Evolutionary conservation across 2,888 invertebrate species (phyloP), one percentile per base, ranked within the genome.

Genomic region (Anticlea derivata): DNA sequence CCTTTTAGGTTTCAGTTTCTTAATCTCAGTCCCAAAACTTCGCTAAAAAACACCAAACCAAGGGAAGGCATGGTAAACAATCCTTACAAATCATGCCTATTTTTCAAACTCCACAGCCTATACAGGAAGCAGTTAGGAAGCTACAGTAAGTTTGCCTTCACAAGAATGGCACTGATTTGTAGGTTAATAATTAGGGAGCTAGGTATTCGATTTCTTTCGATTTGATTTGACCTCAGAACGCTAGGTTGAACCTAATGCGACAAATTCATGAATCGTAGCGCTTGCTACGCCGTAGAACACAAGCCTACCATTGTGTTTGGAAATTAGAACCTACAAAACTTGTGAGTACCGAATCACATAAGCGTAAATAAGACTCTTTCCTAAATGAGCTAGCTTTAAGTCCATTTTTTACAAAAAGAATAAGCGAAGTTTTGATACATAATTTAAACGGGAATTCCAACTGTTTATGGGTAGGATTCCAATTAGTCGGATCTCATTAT

Each of bases 401-500:
- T n/a, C n/a, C n/a, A n/a, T n/a, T n/a, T n/a, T n/a, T 17, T 17
- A 37, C 26, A 40, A 55, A 57, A 50, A 40, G 49, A 50, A 43
- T 50, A 53, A 13, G 29, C 44, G 44, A 51, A 58, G 43, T 50
- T 58, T n/a, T 33, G 23, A 5, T 31, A 29, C 49, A 55, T 58
- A 55, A 52, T 52, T 58, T 40, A 50, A 5, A 1, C 48, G 22
- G 39, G 35, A 45, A 7, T 37, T n/a, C n/a, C n/a, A n/a, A 35
- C 43, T 43, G 26, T 46, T 23, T 46, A 50, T 44, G 27, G 37
- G 35, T 13, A 12, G 56, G 27, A n/a, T n/a, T n/a, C n/a, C n/a
- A n/a, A n/a, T n/a, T n/a, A n/a, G n/a, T n/a, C n/a, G n/a, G n/a
- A 20, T 46, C 34, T 51, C 45, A 52, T 58, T 52, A 34, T 50